Evolutionary conservation across 2,113 vertebrate species (phyloP).

Genomic region (Paradoxurus hermaphroditus): DNA sequence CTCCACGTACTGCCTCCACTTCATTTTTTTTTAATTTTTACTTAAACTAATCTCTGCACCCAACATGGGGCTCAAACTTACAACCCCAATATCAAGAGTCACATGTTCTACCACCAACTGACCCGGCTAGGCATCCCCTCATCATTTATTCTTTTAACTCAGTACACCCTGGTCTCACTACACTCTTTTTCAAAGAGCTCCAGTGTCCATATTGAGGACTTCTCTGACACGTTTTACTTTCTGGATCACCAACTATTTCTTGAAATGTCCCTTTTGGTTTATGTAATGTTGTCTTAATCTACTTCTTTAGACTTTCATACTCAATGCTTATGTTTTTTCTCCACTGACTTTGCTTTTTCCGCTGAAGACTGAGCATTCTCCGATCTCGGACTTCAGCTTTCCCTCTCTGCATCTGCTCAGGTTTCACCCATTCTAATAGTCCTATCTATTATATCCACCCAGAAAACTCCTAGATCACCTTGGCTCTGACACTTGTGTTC

Average conservation of each 20-base stretch:
- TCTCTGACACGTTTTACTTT: background rate
- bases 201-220: background rate
- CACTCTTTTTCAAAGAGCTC: background rate
- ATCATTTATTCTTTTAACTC: background rate
- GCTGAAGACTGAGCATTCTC: background rate
- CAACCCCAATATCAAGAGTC: background rate
- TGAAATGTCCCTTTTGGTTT: background rate
- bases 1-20: background rate
- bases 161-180: background rate
- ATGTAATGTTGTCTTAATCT: background rate
- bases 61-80: background rate
- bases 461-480: background rate
- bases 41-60: background rate
- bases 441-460: background rate
- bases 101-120: background rate
- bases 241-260: background rate
- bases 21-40: background rate
- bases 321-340: background rate
- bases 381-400: background rate
- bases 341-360: background rate
- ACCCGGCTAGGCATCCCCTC: background rate
- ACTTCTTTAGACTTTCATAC: background rate
- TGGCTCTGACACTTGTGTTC: background rate
- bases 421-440: background rate
- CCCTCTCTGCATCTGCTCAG: background rate